Base-by-base conservation (phyloP, 2,797 vertebrate genomes). In the Neosilurus mollespiculum region DNA sequence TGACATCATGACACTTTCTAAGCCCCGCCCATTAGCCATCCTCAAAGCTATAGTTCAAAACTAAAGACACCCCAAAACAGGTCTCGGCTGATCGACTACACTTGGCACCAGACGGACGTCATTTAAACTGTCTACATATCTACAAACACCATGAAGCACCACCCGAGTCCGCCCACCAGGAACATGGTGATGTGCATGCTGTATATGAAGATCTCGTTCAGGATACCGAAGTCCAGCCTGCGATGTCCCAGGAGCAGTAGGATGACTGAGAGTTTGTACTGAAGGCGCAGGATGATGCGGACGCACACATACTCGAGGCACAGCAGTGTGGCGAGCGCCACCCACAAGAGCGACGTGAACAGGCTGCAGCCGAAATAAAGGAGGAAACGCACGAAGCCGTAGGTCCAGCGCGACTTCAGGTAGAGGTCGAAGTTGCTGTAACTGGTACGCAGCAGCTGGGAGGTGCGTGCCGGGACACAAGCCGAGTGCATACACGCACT, bases 121-220 rank as follows among this genome's bases (percentile, higher is more conserved):
- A 14, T 3, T 2, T 7, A 18, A 62, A 10, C 8, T 16, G 18
- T 86, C 94, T 95, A 99, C 98, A 99, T 98, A 92, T 99, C 98
- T 91, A 99, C 97, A 86, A 99, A 99, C 58, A 99, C 97, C 98
- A 99, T 98, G 91, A 99, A 98, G 92, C 98, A 99, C 97, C 97
- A 99, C 69, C 98, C 97, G 37, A 99, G 94, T 9, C 98, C 98
- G 15, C 97, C 98, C 54, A 98, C 96, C 86, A 99, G 95, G 90
- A 98, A 97, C 97, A 99, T 96, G 88, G 97, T 99, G 84, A 99
- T 97, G 78, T 98, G 97, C 90, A 98, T 98, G 87, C 96, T 96
- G 75, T 97, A 97, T 91, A 99, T 96, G 92, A 98, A 96, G 90
- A 99, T 95, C 92, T 99, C 96, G 82, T 98, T 99, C 20, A 99